phyloP scores from a whole-genome alignment of 2,888 invertebrate species.

The Oxyteleia sp. region DNA sequence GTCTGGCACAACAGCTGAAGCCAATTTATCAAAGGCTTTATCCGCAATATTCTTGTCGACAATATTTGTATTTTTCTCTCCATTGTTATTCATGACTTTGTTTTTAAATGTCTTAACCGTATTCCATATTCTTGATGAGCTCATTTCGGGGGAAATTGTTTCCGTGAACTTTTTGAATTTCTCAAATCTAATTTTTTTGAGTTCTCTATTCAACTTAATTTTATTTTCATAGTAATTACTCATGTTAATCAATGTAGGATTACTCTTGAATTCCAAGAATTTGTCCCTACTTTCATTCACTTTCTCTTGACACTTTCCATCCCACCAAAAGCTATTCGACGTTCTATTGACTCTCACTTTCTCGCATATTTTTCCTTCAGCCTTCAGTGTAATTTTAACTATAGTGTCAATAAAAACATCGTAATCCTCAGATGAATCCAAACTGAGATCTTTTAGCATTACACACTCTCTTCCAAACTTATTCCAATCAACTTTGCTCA shows the following conservation, averaged over 20 bases:
- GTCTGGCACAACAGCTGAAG: too few relatives aligned
- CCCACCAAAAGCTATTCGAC: conserved; percentile 17
- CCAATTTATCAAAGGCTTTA: too few relatives aligned
- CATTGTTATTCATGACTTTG: too few relatives aligned
- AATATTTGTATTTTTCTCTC: too few relatives aligned
- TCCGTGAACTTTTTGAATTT: too few relatives aligned
- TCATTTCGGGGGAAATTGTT: too few relatives aligned
- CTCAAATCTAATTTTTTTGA: conserved; percentile 1
- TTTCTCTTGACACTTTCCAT: conserved; percentile 10
- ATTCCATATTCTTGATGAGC: too few relatives aligned
- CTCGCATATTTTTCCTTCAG: conserved; percentile 1
- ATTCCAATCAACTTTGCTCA: neutral
- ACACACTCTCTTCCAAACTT: neutral
- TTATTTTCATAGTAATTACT: too few relatives aligned
- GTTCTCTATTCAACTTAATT: conserved; percentile 2
- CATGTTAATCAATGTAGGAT: conserved; percentile 20
- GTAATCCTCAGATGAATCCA: conserved; percentile 7
- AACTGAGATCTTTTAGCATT: neutral
- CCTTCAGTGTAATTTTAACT: neutral
- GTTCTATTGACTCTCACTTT: neutral
- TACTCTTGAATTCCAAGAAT: conserved; percentile 11
- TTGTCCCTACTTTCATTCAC: conserved; percentile 1
- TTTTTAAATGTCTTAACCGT: too few relatives aligned
- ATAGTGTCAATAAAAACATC: conserved; percentile 6
- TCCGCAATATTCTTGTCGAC: too few relatives aligned